Percentiles rank a stretch among this genome's conserved stretches.
Evolutionary conservation across 2,888 invertebrate genomes (phyloP).

Genomic region (Keiferia lycopersicella): DNA sequence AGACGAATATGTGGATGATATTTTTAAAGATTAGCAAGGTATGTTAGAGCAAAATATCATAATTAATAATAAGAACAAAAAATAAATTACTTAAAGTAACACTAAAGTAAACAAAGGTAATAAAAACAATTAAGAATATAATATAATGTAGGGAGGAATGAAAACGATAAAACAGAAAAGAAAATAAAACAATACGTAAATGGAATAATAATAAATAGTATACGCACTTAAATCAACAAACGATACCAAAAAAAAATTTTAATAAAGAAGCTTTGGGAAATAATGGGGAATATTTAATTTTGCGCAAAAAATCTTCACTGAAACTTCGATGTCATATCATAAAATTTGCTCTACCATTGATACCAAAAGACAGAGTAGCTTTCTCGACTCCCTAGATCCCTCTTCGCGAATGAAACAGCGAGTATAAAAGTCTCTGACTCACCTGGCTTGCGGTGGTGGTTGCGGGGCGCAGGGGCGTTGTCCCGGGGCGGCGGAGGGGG

Average conservation of each 20-base stretch:
- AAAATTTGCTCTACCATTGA: neutral
- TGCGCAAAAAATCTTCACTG: neutral
- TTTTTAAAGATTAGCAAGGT: neutral
- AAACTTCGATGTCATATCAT: neutral
- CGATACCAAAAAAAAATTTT: neutral
- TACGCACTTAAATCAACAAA: neutral
- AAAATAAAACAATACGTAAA: neutral
- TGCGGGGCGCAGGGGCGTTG: constrained; percentile 72
- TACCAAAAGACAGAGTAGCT: neutral
- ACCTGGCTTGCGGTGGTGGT: constrained; percentile 77
- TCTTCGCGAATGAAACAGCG: constrained; percentile 41
- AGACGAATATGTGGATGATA: constrained; percentile 3
- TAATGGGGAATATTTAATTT: neutral
- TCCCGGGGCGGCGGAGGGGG: constrained; percentile 94
- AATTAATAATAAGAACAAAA: neutral
- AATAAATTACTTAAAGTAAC: too few species aligned
- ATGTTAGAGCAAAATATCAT: neutral
- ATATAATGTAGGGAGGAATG: neutral
- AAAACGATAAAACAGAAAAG: neutral
- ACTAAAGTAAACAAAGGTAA: too few species aligned
- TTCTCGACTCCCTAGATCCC: constrained; percentile 21
- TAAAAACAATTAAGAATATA: neutral
- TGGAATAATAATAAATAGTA: neutral
- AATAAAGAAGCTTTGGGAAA: neutral
- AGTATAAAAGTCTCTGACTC: constrained; percentile 56